These are phyloP conservation scores for Parapristionchus giblindavisi DNA, from an alignment of 2,888 invertebrate species.

Conservation along the genomic window DNA sequence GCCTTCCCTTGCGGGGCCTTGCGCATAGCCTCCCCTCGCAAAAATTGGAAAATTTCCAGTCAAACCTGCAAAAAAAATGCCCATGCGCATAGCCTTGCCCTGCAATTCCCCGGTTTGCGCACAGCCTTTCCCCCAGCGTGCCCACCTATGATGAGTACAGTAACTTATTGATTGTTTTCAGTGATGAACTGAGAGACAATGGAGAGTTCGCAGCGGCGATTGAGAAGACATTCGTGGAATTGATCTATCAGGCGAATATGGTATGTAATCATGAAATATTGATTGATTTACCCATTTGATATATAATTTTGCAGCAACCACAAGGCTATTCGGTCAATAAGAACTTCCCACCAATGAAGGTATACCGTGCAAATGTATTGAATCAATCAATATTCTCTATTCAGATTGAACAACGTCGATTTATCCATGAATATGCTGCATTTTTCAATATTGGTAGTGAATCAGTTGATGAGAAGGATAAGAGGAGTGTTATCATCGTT, in stretches of 20 bases:
- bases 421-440: constrained; percentile 92
- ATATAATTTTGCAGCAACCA: constrained; percentile 27
- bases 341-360: constrained; percentile 50
- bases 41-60: too few relatives aligned
- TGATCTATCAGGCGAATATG: constrained; percentile 30
- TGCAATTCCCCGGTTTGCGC: too few relatives aligned
- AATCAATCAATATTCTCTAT: not conserved
- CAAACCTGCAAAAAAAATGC: too few relatives aligned
- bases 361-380: not conserved
- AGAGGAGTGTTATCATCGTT: constrained; percentile 81
- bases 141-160: too few relatives aligned
- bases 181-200: constrained; percentile 24
- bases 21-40: too few relatives aligned
- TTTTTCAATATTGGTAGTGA: constrained; percentile 92
- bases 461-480: constrained; percentile 93
- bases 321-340: constrained; percentile 37
- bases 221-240: constrained; percentile 28
- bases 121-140: too few relatives aligned
- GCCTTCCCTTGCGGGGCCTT: too few relatives aligned
- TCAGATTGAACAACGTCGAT: constrained; percentile 50
- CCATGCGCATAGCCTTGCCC: too few relatives aligned
- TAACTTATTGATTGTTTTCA: not conserved
- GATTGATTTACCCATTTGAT: constrained; percentile 6
- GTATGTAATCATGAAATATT: constrained; percentile 11
- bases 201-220: constrained; percentile 17